Base-by-base conservation (phyloP, 2,797 vertebrate species). In the Mormyrus hasselquistii region DNA sequence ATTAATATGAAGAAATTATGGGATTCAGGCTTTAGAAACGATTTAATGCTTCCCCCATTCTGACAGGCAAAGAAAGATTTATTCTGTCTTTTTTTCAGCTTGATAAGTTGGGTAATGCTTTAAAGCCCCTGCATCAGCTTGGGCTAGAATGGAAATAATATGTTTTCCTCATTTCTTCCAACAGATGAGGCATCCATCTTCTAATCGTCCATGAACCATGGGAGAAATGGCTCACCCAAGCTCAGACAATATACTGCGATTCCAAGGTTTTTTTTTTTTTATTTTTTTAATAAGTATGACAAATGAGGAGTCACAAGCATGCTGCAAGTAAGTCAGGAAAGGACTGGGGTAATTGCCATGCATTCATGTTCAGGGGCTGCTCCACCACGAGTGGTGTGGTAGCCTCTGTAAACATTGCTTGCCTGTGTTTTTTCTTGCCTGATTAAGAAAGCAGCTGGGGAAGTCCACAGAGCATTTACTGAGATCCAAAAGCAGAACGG, bases 111-210 rank as follows among this genome's bases (percentile, higher is more conserved):
- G 88, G 84, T 91, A 14, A 89, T 25, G 87, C 52, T 90, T 89
- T 91, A 87, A 65, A 90, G 90, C 89, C 55, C 5, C 86, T 85
- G 90, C 91, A 91, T 91, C 89, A 90, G 91, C 85, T 90, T 29
- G 83, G 83, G 91, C 88, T 92, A 87, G 88, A 92, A 92, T 90
- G 88, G 90, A 93, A 94, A 92, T 92, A 91, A 90, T 88, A 86
- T 88, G 90, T 91, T 91, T 90, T 90, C 83, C 91, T 93, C 87
- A 91, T 91, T 92, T 92, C 88, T 84, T 88, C 90, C 57, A 62
- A 47, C 57, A 0, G 69, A 91, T 88, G 87, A 76, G 89, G 91
- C 92, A 94, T 94, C 93, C 90, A 89, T 94, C 94, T 91, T 94
- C 92, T 92, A 93, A 94, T 94, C 91, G 90, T 87, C 52, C 44